phyloP scores from a whole-genome alignment of 1,140 invertebrate species.

The Trichomalopsis sarcophagae region DNA sequence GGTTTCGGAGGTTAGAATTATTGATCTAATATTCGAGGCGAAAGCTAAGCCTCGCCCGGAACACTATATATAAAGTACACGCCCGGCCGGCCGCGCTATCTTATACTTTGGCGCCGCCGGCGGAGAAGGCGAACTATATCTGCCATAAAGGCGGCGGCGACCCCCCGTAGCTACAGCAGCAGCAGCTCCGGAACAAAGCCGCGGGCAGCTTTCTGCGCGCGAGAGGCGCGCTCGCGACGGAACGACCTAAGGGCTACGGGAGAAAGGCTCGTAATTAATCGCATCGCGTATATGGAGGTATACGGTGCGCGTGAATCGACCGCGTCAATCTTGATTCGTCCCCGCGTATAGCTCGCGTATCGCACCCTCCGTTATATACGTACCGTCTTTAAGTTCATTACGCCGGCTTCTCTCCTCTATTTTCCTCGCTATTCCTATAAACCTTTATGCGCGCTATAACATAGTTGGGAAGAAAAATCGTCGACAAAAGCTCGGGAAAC shows the following conservation, averaged over 20 bases:
- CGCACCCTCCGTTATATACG: not conserved
- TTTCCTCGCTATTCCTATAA: no score
- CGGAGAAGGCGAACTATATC: not conserved
- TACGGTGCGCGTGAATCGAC: not conserved
- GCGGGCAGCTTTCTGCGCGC: not conserved
- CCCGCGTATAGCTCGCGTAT: not conserved
- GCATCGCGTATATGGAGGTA: not conserved
- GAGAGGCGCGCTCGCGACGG: not conserved
- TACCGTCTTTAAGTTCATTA: slow-evolving; percentile 1
- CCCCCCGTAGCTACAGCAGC: not conserved
- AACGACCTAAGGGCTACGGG: not conserved
- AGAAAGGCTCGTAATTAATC: slow-evolving; percentile 40
- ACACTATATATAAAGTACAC: slow-evolving; percentile 17
- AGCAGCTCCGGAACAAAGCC: slow-evolving; percentile 24
- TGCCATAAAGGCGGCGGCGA: not conserved
- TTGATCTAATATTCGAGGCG: slow-evolving; percentile 73
- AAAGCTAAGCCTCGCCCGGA: slow-evolving; percentile 38
- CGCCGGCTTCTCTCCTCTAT: not conserved
- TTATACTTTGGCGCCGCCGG: slow-evolving; percentile 44
- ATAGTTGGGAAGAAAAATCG: not conserved
- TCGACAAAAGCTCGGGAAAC: slow-evolving; percentile 15
- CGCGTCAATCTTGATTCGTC: not conserved
- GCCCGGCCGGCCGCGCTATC: slow-evolving; percentile 20
- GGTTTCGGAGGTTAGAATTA: slow-evolving; percentile 72
- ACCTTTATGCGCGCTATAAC: no score